Conservation (phyloP, 2,888 invertebrate genomes). For the Orgyia antiqua region DNA sequence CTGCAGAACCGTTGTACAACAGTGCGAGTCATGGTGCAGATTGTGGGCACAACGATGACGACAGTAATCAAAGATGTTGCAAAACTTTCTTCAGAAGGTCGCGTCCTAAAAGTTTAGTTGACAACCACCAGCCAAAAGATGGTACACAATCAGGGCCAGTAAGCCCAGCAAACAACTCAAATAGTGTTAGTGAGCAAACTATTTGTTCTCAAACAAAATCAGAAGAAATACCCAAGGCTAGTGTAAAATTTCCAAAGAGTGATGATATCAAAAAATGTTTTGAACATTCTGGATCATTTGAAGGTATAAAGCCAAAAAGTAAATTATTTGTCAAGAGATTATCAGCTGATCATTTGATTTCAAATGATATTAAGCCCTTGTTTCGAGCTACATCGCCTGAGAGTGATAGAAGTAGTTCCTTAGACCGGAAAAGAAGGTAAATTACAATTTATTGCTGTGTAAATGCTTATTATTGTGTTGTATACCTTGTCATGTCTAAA, state of each 20-base stretch:
- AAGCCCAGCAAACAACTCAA: constrained; percentile 62
- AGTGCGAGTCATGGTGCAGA: constrained; percentile 35
- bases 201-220: constrained; percentile 54
- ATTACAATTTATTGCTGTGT: background rate
- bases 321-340: constrained; percentile 69
- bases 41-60: constrained; percentile 47
- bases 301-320: constrained; percentile 63
- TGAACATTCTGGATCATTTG: constrained; percentile 70
- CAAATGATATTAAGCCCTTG: constrained; percentile 58
- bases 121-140: constrained; percentile 48
- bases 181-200: constrained; percentile 57
- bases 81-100: constrained; percentile 66
- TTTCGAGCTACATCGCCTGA: constrained; percentile 69
- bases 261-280: constrained; percentile 59
- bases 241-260: constrained; percentile 60
- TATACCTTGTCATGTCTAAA: constrained; percentile 3
- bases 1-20: constrained; percentile 38
- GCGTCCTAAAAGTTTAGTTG: constrained; percentile 63
- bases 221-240: constrained; percentile 64
- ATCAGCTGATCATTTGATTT: constrained; percentile 70
- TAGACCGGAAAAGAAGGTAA: constrained; percentile 67
- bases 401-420: constrained; percentile 68
- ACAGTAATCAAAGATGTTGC: constrained; percentile 60
- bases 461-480: constrained; percentile 2
- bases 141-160: constrained; percentile 49